Base-by-base conservation (phyloP, 2,113 vertebrate species). In the Nothocercus nigrocapillus region DNA sequence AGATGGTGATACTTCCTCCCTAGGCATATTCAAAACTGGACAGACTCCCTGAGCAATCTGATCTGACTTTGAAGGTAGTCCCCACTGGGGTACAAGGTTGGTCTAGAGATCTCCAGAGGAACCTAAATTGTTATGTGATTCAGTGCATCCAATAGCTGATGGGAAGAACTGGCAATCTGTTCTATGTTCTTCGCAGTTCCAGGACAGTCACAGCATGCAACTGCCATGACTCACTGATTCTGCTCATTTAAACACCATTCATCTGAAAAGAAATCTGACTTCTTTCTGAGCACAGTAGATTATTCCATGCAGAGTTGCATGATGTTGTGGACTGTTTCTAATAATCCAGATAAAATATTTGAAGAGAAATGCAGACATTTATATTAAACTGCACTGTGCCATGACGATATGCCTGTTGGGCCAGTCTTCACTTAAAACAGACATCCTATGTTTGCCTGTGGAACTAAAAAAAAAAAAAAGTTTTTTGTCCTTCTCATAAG, bases 161-260 rank as follows among this genome's bases (percentile, higher is more conserved):
- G 79, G 34, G 88, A 95, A 56, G 53, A 91, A 85, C 63, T 66
- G 58, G 32, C 91, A 94, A n/a, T 70, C 91, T 95, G 82, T 72
- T 95, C 56, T 78, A 67, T 85, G 91, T 87, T 77, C 88, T 70
- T 75, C 67, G 25, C 79, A 94, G 85, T 45, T 96, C n/a, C 82
- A 85, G 64, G 59, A 90, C 79, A 89, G 75, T 42, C 89, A 88
- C 47, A 85, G 75, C 32, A 63, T 56, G 68, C 88, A 95, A 85
- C 89, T 97, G 93, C 82, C 69, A 42, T 96, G 96, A 95, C 82
- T 96, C 93, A 85, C n/a, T 22, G 40, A 36, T 89, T 56, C 68
- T 88, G 75, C 42, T 94, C 74, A 75, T 53, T 84, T 82, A 82
- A 90, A 92, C 74, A 92, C 30, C 77, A 73, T 69, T 77, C 63